phyloP scores from a whole-genome alignment of 2,113 vertebrate genomes.

The Psophia crepitans region DNA sequence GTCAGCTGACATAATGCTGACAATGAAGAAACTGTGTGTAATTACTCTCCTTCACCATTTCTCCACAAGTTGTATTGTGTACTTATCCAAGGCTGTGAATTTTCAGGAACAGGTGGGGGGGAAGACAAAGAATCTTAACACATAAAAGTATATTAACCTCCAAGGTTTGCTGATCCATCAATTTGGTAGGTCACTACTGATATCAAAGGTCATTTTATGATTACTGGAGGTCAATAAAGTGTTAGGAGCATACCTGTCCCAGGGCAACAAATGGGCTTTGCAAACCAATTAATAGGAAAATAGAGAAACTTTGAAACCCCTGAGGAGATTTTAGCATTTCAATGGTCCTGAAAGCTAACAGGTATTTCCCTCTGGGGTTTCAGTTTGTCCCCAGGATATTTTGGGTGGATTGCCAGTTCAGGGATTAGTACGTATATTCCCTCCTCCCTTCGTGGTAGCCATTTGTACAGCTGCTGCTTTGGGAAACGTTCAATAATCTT shows the following conservation, averaged over 20 bases:
- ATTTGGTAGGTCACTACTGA: background rate
- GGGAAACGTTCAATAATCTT: background rate
- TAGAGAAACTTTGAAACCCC: background rate
- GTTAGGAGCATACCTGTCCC: background rate
- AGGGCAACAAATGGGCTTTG: background rate
- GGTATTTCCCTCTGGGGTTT: background rate
- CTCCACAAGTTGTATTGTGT: background rate
- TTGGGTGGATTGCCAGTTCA: background rate
- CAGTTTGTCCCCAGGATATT: background rate
- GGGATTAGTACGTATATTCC: background rate
- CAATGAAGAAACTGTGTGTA: background rate
- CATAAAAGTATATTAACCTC: background rate
- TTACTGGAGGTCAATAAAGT: background rate
- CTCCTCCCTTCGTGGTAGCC: background rate
- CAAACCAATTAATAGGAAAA: background rate
- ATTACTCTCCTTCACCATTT: background rate
- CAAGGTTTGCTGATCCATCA: background rate
- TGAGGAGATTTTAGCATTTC: background rate
- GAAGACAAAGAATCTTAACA: background rate
- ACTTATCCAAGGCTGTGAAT: background rate
- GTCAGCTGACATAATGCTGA: background rate
- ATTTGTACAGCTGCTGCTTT: constrained; percentile 19
- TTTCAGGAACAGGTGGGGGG: background rate
- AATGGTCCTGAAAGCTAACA: background rate
- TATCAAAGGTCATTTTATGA: background rate